Base-by-base conservation (phyloP, 2,113 vertebrate genomes). In the Erythrocebus patas region DNA sequence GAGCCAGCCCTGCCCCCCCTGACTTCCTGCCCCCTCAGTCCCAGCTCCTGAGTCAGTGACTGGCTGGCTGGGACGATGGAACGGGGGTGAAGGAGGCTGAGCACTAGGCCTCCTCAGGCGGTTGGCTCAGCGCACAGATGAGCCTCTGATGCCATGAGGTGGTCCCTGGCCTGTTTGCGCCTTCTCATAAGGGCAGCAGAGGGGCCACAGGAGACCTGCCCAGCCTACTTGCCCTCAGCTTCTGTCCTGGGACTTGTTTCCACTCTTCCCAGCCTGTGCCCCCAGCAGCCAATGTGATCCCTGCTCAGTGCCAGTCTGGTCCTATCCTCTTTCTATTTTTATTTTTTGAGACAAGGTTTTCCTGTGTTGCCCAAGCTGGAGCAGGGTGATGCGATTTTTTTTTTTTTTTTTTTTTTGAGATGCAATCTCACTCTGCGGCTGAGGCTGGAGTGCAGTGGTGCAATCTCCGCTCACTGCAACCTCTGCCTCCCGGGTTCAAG, bases 1-100 rank as follows among this genome's bases (percentile, higher is more conserved):
- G 68, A 97, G 93, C 82, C 43, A 64, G 89, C 83, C 95, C 83
- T 96, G 66, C 95, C 85, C 64, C 57, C 79, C 45, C 0, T 45
- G 90, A 96, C 96, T 97, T 97, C 93, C 97, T 98, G 95, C 86
- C 80, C 61, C 61, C 1, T 1, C 30, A 13, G 61, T 93, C 84
- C 18, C 22, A 40, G 61, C 27, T 1, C 91, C 85, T 97, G 96
- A 97, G 96, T 98, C 97, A 97, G 76, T 95, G 70, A 52, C 40
- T 48, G 35, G 81, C 48, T 66, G 38, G 76, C 45, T 75, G 50
- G n/a, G 30, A 61, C 14, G 22, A 75, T 8, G 14, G 43, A 45
- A 30, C 0, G 0, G 6, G 38, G 20, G 1, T 3, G 4, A 23
- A 16, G 30, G 38, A 79, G 75, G 66, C 79, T 57, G 61, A 52